Percentiles rank a stretch among this genome's conserved stretches.
Conservation (phyloP, 2,113 vertebrate genomes). For the Pachyramphus minor region DNA sequence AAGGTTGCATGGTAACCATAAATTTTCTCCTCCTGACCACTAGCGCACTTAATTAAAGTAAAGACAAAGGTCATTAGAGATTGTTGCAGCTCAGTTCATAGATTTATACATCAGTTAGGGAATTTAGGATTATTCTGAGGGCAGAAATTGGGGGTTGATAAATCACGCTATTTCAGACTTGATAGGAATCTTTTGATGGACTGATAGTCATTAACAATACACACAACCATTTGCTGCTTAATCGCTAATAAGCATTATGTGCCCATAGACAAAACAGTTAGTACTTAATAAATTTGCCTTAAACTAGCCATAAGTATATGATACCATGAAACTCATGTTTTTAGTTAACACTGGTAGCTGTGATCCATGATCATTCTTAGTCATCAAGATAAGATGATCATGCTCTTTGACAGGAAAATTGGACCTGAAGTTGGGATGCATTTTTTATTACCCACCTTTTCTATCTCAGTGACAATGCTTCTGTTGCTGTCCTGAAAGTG, state of each 20-base stretch:
- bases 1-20: background rate
- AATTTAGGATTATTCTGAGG: background rate
- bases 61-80: background rate
- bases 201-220: background rate
- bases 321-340: background rate
- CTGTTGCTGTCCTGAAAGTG: background rate
- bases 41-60: background rate
- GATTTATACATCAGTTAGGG: background rate
- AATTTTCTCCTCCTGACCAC: background rate
- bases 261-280: background rate
- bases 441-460: background rate
- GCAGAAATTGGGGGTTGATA: background rate
- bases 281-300: background rate
- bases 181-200: background rate
- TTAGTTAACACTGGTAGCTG: background rate
- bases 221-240: background rate
- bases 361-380: background rate
- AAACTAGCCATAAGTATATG: background rate
- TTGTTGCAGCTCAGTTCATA: background rate
- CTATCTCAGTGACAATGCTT: background rate
- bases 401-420: background rate
- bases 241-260: background rate
- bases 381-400: background rate
- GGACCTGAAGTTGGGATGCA: background rate
- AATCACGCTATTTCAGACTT: background rate